Evolutionary conservation across 2,113 vertebrate genomes (phyloP).

Genomic region (Tichodroma muraria): DNA sequence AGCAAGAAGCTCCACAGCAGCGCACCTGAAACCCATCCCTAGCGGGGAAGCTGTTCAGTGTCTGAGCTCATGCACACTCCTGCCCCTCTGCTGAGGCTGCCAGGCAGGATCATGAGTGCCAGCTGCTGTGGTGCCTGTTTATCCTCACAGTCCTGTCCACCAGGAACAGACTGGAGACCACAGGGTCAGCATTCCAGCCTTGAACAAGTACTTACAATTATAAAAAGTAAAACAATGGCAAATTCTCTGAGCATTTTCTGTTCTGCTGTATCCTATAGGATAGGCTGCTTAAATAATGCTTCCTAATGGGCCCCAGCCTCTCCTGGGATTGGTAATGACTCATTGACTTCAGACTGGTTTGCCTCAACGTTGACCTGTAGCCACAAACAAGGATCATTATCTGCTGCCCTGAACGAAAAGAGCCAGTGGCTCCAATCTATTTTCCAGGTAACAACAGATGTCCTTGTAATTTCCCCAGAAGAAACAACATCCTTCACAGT

Average conservation of each 20-base stretch:
- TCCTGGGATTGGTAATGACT: not conserved
- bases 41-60: not conserved
- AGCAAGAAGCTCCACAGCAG: not conserved
- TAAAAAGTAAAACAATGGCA: not conserved
- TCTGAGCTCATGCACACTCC: not conserved
- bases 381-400: not conserved
- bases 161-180: not conserved
- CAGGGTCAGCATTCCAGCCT: not conserved
- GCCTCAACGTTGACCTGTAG: not conserved
- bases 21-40: not conserved
- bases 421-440: not conserved
- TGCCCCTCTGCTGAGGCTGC: not conserved
- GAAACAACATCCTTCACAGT: not conserved
- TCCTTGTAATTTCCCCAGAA: not conserved
- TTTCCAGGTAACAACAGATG: conserved; percentile 6
- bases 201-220: not conserved
- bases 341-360: not conserved
- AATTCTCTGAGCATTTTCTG: not conserved
- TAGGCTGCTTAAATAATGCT: not conserved
- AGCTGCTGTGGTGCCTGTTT: not conserved
- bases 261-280: not conserved
- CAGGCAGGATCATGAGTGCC: not conserved
- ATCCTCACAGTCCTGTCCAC: not conserved
- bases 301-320: not conserved
- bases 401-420: not conserved